phyloP scores from a whole-genome alignment of 1,140 invertebrate species.

The Ceratosolen fusciceps region DNA sequence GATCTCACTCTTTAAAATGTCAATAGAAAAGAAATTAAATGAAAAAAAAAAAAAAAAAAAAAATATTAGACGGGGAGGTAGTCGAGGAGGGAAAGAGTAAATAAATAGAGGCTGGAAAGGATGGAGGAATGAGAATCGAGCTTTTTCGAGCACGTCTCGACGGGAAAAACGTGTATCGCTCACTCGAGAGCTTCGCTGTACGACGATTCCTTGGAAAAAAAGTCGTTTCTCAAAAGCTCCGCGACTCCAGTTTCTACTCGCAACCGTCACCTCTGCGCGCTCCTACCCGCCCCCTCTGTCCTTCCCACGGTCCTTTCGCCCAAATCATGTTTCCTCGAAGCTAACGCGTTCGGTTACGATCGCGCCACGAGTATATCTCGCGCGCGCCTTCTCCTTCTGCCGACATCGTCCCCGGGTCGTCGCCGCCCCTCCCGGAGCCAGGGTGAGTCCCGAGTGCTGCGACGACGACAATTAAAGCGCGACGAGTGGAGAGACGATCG shows the following conservation, averaged over 20 bases:
- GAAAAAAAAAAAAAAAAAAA: too few relatives aligned
- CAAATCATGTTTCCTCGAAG: not conserved
- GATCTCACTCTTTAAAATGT: too few relatives aligned
- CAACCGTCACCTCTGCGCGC: not conserved
- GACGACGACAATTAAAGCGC: too few relatives aligned
- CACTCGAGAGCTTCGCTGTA: not conserved
- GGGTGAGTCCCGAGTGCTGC: too few relatives aligned
- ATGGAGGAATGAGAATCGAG: slow-evolving; percentile 29
- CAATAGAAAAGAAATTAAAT: too few relatives aligned
- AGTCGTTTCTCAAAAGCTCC: not conserved
- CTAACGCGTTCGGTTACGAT: not conserved
- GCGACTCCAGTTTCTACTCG: not conserved
- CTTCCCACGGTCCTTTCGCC: not conserved
- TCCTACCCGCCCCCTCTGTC: not conserved
- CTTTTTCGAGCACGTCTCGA: not conserved
- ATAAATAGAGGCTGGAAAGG: too few relatives aligned
- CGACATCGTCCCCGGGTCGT: too few relatives aligned
- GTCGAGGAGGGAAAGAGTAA: too few relatives aligned
- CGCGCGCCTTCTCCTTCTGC: too few relatives aligned
- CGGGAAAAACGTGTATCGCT: not conserved
- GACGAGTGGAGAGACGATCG: too few relatives aligned
- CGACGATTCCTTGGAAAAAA: not conserved
- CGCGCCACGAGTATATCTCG: not conserved
- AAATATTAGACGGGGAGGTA: too few relatives aligned
- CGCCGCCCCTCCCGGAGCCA: too few relatives aligned